phyloP scores from a whole-genome alignment of 2,113 vertebrate genomes.

The Hippocampus guttulatus region DNA sequence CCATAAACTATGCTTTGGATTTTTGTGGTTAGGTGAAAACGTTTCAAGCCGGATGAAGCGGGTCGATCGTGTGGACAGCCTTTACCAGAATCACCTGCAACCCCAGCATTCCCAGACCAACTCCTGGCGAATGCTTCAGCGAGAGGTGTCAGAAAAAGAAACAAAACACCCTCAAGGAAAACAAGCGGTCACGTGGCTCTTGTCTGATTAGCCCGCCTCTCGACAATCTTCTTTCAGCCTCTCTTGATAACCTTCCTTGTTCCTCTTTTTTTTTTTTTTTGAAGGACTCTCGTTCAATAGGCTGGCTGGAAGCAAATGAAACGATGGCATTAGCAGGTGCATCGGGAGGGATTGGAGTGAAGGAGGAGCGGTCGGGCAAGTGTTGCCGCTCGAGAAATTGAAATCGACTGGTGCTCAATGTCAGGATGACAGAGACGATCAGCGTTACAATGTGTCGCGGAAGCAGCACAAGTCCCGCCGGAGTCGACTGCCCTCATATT shows the following conservation, averaged over 20 bases:
- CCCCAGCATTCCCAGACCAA: constrained; percentile 40
- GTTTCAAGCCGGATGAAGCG: constrained; percentile 2
- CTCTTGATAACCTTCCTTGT: constrained; percentile 1
- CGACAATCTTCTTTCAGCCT: background rate
- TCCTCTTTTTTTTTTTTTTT: constrained; percentile 11
- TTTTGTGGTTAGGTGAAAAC: constrained; percentile 19
- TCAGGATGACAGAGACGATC: constrained; percentile 53
- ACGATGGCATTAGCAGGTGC: constrained; percentile 41
- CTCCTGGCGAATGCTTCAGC: constrained; percentile 7
- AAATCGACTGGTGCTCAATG: constrained; percentile 58
- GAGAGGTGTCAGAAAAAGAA: background rate
- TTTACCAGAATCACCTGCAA: background rate
- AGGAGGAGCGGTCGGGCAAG: constrained; percentile 5
- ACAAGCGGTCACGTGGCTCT: constrained; percentile 25
- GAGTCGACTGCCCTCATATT: constrained; percentile 37
- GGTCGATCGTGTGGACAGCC: background rate
- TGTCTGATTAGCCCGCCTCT: constrained; percentile 14
- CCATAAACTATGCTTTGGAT: no score
- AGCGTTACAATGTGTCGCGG: constrained; percentile 33
- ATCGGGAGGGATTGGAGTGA: background rate
- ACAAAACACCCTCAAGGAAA: background rate
- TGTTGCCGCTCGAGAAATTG: constrained; percentile 40
- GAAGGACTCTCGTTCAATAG: constrained; percentile 61
- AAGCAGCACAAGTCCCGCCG: constrained; percentile 10
- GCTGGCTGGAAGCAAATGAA: constrained; percentile 55